A percentile compares a stretch with the other conserved stretches of the same genome.
Conservation (phyloP, 2,113 vertebrate species). For the Hydropotes inermis region DNA sequence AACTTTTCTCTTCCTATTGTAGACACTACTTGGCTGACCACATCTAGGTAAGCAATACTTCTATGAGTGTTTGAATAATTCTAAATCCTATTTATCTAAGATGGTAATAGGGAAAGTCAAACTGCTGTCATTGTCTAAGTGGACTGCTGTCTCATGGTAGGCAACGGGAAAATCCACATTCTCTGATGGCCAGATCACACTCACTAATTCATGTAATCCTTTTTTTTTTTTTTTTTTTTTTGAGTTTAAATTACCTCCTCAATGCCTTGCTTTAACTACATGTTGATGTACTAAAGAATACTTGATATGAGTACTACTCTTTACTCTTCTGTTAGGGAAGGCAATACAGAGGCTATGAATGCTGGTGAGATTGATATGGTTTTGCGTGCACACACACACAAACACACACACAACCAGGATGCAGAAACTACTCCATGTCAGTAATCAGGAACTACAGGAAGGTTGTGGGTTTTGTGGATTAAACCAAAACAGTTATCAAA, state of each 20-base stretch:
- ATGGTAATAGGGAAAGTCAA: background rate
- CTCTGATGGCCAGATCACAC: fast-evolving
- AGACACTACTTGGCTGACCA: background rate
- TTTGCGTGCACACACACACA: background rate
- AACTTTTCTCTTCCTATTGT: background rate
- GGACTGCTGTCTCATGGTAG: background rate
- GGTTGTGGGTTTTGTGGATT: background rate
- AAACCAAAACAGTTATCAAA: background rate
- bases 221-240: background rate
- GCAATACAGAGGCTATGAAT: background rate
- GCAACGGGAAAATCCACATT: background rate
- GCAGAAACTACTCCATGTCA: background rate
- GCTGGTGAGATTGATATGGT: background rate
- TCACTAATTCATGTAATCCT: background rate
- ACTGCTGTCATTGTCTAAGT: background rate
- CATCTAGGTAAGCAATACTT: background rate
- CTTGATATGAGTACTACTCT: background rate
- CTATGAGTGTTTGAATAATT: background rate
- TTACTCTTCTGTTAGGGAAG: background rate
- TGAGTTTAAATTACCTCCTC: background rate
- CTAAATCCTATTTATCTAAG: background rate
- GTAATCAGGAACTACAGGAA: background rate
- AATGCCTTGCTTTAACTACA: background rate
- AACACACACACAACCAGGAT: background rate
- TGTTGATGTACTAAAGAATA: background rate